phyloP scores from a whole-genome alignment of 2,797 vertebrate species.

The Phrynocephalus guinanensis region DNA sequence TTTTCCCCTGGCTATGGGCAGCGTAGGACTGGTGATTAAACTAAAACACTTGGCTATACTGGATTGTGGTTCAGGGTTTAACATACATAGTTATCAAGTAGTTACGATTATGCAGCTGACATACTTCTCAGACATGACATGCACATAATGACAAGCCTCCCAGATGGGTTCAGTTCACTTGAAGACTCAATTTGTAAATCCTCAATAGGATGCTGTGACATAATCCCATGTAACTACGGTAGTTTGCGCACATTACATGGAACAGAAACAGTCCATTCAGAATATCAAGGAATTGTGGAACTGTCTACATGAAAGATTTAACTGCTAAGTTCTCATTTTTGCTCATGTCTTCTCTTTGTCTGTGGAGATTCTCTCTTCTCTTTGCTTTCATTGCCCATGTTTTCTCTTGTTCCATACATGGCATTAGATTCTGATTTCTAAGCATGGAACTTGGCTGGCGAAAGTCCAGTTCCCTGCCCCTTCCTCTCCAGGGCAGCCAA shows the following conservation, averaged over 20 bases:
- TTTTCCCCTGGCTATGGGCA: neutral
- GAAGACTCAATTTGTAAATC: conserved; percentile 42
- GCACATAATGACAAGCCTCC: conserved; percentile 41
- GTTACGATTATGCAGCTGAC: conserved; percentile 18
- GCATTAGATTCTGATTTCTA: neutral
- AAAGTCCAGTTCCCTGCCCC: neutral
- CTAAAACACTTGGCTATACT: neutral
- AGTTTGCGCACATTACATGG: conserved; percentile 33
- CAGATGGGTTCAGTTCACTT: conserved; percentile 54
- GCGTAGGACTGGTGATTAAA: neutral
- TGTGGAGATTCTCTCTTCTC: neutral
- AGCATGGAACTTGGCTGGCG: neutral
- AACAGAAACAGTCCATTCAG: conserved; percentile 2
- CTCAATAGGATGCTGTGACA: neutral
- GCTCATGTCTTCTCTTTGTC: conserved; percentile 11
- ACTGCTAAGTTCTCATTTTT: neutral
- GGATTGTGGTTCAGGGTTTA: neutral
- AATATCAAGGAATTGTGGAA: neutral
- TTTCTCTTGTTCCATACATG: neutral
- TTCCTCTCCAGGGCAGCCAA: neutral
- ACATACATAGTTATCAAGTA: neutral
- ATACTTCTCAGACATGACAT: neutral
- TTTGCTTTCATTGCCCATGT: neutral
- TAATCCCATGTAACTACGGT: conserved; percentile 13
- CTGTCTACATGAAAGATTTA: conserved; percentile 26